A percentile compares a stretch with the other conserved stretches of the same genome.
These are phyloP conservation scores for Halictus quadricinctus DNA, from an alignment of 2,888 invertebrate genomes.

Conservation along the genomic window DNA sequence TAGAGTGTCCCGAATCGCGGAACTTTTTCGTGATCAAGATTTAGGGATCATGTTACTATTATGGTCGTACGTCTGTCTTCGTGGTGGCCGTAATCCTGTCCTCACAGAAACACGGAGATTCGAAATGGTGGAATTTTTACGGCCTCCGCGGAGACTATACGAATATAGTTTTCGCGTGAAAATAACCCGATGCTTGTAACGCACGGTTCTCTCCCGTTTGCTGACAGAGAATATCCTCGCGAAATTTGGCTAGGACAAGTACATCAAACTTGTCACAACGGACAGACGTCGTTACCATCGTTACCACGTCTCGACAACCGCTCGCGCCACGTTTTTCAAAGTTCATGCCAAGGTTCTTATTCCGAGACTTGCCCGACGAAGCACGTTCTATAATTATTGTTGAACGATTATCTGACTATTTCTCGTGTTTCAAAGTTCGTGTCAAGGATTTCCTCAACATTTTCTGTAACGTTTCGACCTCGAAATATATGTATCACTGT, in stretches of 20 bases:
- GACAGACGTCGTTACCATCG: background rate
- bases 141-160: background rate
- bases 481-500: too few species aligned
- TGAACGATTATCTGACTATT: background rate
- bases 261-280: conserved; percentile 4
- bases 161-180: background rate
- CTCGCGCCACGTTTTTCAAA: background rate
- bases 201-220: background rate
- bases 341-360: background rate
- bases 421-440: background rate
- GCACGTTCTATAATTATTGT: background rate
- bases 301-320: background rate
- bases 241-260: background rate
- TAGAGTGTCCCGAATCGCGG: conserved; percentile 6
- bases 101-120: background rate
- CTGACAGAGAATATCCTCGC: background rate
- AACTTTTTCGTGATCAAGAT: conserved; percentile 18
- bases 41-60: conserved; percentile 13
- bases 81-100: background rate
- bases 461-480: too few species aligned
- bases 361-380: background rate
- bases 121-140: conserved; percentile 2
- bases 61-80: conserved; percentile 5
- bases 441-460: background rate
- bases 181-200: conserved; percentile 1